Evolutionary conservation across 2,113 vertebrate species (phyloP), one percentile per base, ranked within the genome.

Genomic region (Amphiprion percula): DNA sequence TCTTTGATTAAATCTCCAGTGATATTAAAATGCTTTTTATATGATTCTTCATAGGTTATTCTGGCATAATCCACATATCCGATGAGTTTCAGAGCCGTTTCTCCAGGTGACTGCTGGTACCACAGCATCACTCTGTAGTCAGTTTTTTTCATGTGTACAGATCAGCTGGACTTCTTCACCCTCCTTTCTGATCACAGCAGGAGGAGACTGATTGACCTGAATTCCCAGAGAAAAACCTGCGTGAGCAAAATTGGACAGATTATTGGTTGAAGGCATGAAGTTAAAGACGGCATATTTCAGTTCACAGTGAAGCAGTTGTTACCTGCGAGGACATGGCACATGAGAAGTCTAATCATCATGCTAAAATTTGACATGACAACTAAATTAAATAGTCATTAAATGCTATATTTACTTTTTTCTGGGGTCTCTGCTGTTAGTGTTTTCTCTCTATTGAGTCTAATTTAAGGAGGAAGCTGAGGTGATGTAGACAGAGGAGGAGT

Each of bases 121-220:
- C 92, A 92, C 10, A 85, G 74, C 77, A 91, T 93, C 59, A 58
- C 0, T 0, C 56, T 69, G 69, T 74, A 91, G 64, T 86, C 70
- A 0, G 58, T 52, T 65, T 61, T 21, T 46, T 4, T 70, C 54
- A 26, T 91, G 83, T 9, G 8, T 79, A 68, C 90, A 93, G 75
- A 68, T 17, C 21, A 77, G 3, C 26, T 77, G 24, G 4, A 62
- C 39, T 23, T 46, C 2, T n/a, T 62, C 39, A 0, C 50, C 66
- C 4, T 17, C 28, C 0, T 47, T 44, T 62, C 16, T 33, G 37
- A 56, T 26, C 16, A 50, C 16, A 68, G 26, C 2, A 33, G 23
- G 26, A 44, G 14, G 21, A 23, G 56, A 61, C 19, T 15, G 26
- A 21, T 8, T 0, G 37, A 77, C 58, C 7, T 63, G 33, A 69